phyloP scores from a whole-genome alignment of 2,797 vertebrate species.

The Gymnothorax reevesii region DNA sequence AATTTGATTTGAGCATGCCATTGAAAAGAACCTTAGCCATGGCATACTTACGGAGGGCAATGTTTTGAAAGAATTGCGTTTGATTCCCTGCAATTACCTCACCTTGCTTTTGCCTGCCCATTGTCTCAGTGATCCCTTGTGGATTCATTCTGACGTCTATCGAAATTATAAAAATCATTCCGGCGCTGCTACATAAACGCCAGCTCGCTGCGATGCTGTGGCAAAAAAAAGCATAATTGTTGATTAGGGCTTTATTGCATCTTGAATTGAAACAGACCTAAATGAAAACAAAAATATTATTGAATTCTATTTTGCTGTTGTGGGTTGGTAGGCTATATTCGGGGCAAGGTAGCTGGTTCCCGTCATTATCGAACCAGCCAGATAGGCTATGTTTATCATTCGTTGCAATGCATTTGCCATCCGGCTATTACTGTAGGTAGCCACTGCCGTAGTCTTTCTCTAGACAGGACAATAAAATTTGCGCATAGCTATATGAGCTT shows the following conservation, averaged over 20 bases:
- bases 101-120: conserved; percentile 10
- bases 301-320: not conserved
- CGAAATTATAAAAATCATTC: conserved; percentile 19
- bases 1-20: not conserved
- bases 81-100: conserved; percentile 15
- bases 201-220: not conserved
- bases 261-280: not conserved
- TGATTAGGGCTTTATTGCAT: not conserved
- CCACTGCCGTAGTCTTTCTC: not conserved
- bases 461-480: not conserved
- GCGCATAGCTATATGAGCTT: not conserved
- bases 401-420: not conserved
- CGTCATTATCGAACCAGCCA: not conserved
- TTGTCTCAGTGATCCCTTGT: conserved; percentile 1
- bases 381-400: conserved; percentile 1
- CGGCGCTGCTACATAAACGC: not conserved
- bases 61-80: not conserved
- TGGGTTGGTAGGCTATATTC: not conserved
- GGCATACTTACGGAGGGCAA: not conserved
- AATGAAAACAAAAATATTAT: not conserved
- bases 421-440: too few relatives aligned
- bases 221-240: not conserved
- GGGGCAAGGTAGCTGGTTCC: not conserved
- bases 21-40: not conserved
- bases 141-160: conserved; percentile 17